Conservation (phyloP, 2,797 vertebrate genomes). For the Sebastes taczanowskii region DNA sequence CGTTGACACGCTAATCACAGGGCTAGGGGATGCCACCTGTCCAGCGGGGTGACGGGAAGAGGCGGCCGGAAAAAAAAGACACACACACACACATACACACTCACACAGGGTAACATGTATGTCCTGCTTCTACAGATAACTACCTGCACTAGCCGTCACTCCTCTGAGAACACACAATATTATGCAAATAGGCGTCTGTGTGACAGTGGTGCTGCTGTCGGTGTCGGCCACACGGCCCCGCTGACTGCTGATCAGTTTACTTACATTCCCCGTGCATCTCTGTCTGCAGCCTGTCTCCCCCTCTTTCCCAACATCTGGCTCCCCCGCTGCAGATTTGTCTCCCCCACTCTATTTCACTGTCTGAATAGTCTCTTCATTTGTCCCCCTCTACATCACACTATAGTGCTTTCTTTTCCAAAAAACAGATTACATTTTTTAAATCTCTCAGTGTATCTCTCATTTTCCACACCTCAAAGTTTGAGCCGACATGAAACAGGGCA, state of each 20-base stretch:
- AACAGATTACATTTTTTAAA: not conserved
- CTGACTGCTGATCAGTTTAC: conserved; percentile 62
- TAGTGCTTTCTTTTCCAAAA: not conserved
- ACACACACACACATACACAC: conserved; percentile 8
- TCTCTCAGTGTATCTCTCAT: not conserved
- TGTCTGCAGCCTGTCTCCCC: conserved; percentile 21
- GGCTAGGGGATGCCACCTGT: conserved; percentile 80
- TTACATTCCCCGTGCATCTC: conserved; percentile 35
- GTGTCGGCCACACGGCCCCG: conserved; percentile 25
- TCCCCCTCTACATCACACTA: not conserved
- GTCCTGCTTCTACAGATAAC: conserved; percentile 71
- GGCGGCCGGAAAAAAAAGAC: conserved; percentile 36
- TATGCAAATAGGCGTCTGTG: conserved; percentile 79
- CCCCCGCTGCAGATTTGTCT: conserved; percentile 9
- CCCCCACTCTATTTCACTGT: conserved; percentile 4
- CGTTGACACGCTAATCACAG: conserved; percentile 85
- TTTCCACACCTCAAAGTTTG: conserved; percentile 8
- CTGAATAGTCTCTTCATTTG: conserved; percentile 13
- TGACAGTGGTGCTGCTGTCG: conserved; percentile 57
- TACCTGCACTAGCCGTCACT: conserved; percentile 74
- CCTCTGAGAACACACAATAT: conserved; percentile 82
- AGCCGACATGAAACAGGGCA: conserved; percentile 20
- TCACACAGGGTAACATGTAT: conserved; percentile 38
- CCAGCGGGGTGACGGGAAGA: conserved; percentile 72
- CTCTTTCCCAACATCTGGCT: conserved; percentile 15